phyloP scores from a whole-genome alignment of 2,888 invertebrate species.

The Macrophya annulata region DNA sequence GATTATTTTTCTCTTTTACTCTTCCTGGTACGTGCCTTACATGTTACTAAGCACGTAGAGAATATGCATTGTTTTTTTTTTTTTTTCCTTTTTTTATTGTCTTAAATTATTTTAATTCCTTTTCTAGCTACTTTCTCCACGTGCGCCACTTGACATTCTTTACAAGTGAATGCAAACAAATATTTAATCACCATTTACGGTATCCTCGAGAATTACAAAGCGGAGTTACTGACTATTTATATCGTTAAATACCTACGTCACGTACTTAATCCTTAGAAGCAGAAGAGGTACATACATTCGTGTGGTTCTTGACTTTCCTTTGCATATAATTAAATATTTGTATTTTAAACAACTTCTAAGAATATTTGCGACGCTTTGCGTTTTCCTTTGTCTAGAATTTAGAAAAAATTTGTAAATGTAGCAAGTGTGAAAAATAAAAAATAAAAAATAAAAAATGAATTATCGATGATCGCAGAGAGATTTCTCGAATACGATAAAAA shows the following conservation, averaged over 20 bases:
- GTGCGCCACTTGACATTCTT: constrained; percentile 52
- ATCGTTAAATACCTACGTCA: constrained; percentile 43
- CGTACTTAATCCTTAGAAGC: constrained; percentile 47
- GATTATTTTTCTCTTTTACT: neutral
- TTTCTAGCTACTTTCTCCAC: constrained; percentile 48
- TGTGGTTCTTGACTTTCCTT: constrained; percentile 2
- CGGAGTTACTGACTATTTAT: constrained; percentile 31
- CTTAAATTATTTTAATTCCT: constrained; percentile 60
- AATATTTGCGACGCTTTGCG: neutral
- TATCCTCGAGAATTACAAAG: neutral
- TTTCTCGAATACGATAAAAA: neutral
- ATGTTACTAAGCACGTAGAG: constrained; percentile 4
- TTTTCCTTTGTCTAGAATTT: neutral
- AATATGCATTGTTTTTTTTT: neutral
- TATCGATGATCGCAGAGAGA: neutral
- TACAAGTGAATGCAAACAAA: constrained; percentile 26
- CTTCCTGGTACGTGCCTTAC: constrained; percentile 24
- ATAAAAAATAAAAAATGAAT: too few relatives aligned
- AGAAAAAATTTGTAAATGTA: neutral
- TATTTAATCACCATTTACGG: constrained; percentile 49
- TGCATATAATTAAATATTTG: neutral
- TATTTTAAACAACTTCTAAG: neutral
- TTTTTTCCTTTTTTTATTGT: constrained; percentile 58
- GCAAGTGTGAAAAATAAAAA: neutral
- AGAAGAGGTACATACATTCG: neutral